Percentiles rank a stretch among this genome's conserved stretches.
These are phyloP conservation scores for Nasonia longicornis DNA, from an alignment of 1,140 invertebrate species.

Conservation along the genomic window DNA sequence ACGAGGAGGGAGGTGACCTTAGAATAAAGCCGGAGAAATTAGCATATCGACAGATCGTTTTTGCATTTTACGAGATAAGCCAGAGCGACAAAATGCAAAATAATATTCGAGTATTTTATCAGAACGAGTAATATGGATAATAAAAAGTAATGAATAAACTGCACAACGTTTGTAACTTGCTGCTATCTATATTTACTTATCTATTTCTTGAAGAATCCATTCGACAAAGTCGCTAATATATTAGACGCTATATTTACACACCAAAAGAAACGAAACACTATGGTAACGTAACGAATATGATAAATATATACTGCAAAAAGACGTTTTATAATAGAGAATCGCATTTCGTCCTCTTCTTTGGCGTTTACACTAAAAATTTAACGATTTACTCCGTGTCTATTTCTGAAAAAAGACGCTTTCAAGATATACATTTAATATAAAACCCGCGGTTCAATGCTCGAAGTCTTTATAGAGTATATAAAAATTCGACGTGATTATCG, in stretches of 20 bases:
- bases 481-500: not conserved
- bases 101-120: conserved; percentile 30
- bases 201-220: conserved; percentile 30
- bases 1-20: not conserved
- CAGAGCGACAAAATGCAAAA: conserved; percentile 32
- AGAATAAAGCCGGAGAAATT: conserved; percentile 8
- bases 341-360: not conserved
- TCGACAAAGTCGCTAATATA: conserved; percentile 29
- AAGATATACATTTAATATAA: no score
- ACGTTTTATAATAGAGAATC: not conserved
- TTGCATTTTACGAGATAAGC: conserved; percentile 36
- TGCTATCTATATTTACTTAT: conserved; percentile 31
- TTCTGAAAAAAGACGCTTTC: not conserved
- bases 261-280: not conserved
- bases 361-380: not conserved
- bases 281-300: conserved; percentile 1
- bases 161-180: conserved; percentile 43
- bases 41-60: conserved; percentile 39
- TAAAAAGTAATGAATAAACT: conserved; percentile 32
- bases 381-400: not conserved
- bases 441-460: not conserved
- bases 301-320: not conserved
- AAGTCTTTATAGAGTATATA: not conserved
- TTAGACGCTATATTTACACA: conserved; percentile 32
- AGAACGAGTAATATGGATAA: not conserved